phyloP scores from a whole-genome alignment of 2,888 invertebrate genomes.

The Eristalis intricaria region DNA sequence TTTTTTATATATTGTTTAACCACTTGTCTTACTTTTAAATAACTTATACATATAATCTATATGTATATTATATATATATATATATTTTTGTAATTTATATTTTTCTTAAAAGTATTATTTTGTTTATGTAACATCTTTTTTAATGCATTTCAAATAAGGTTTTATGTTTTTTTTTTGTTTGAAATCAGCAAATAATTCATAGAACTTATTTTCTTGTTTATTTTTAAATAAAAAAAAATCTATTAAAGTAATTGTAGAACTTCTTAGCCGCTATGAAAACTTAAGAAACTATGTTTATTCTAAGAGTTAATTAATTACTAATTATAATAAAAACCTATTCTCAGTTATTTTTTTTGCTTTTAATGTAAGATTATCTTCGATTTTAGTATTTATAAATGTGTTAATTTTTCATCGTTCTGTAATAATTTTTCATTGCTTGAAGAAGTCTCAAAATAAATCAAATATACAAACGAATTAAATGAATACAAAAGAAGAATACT shows the following conservation, averaged over 20 bases:
- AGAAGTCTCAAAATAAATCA: slow-evolving; percentile 8
- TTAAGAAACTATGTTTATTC: slow-evolving; percentile 41
- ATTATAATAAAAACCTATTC: slow-evolving; percentile 49
- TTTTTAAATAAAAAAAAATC: slow-evolving; percentile 41
- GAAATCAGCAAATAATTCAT: slow-evolving; percentile 46
- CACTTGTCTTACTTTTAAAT: slow-evolving; percentile 36
- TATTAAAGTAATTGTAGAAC: slow-evolving; percentile 64
- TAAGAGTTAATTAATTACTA: slow-evolving; percentile 16
- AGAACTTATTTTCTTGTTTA: slow-evolving; percentile 7
- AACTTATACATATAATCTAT: slow-evolving; percentile 67
- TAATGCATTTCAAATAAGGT: slow-evolving; percentile 69
- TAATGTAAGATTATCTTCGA: slow-evolving; percentile 42
- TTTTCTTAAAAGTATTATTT: slow-evolving; percentile 63
- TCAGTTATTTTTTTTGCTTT: slow-evolving; percentile 44
- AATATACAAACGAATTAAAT: slow-evolving; percentile 17
- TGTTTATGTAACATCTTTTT: slow-evolving; percentile 69
- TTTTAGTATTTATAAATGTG: slow-evolving; percentile 36
- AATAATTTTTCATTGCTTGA: slow-evolving; percentile 53
- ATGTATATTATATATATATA: slow-evolving; percentile 59
- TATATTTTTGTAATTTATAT: slow-evolving; percentile 48
- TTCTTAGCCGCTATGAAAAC: slow-evolving; percentile 73
- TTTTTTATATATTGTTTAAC: neutral
- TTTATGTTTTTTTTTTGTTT: slow-evolving; percentile 20
- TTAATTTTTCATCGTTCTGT: slow-evolving; percentile 51
- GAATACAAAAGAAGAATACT: slow-evolving; percentile 26